phyloP scores from a whole-genome alignment of 2,113 vertebrate genomes.

The Delphinus delphis region DNA sequence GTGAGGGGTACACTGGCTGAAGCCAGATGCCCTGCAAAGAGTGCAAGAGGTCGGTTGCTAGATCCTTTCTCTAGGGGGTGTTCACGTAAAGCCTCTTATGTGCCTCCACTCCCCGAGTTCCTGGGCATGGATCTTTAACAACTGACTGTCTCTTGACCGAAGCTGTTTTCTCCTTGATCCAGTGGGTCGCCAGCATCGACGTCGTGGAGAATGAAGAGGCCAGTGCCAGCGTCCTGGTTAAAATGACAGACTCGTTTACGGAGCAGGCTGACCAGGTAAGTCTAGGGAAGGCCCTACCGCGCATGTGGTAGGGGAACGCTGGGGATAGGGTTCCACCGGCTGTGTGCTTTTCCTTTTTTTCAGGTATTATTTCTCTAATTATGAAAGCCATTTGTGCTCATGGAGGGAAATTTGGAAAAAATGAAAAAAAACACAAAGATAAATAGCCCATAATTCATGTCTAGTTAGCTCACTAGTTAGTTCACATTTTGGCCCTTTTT shows the following conservation, averaged over 20 bases:
- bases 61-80: background rate
- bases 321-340: background rate
- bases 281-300: rapidly evolving
- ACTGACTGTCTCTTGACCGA: background rate
- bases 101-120: background rate
- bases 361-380: background rate
- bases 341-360: background rate
- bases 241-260: constrained; percentile 87
- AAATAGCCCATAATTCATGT: background rate
- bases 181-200: constrained; percentile 96
- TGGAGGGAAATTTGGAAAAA: background rate
- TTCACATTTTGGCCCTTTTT: background rate
- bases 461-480: background rate
- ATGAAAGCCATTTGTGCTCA: background rate
- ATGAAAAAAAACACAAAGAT: background rate
- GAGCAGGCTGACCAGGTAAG: constrained; percentile 95
- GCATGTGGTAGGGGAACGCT: background rate
- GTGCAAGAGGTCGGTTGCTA: background rate
- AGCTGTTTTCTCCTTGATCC: background rate
- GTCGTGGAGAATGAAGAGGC: constrained; percentile 92
- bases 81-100: background rate
- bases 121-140: background rate
- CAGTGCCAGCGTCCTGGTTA: constrained; percentile 89
- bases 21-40: background rate
- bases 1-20: too few relatives aligned